Percentiles rank a stretch among this genome's conserved stretches.
These are phyloP conservation scores for Conus betulinus DNA, from an alignment of 1,140 invertebrate genomes.

Conservation along the genomic window DNA sequence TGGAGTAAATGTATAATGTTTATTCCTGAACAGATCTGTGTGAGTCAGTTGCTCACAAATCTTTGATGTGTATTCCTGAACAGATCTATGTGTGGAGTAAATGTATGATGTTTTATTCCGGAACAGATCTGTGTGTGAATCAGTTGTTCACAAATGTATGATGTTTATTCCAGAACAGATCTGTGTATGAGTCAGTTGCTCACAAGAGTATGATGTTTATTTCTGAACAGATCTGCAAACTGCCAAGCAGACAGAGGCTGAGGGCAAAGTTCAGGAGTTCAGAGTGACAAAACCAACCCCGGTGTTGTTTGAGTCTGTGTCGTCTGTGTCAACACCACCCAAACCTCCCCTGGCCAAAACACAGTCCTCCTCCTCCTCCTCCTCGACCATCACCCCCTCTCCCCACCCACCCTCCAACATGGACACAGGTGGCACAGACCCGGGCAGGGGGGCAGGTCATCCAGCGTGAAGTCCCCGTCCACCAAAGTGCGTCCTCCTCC, in stretches of 20 bases:
- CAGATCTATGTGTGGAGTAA: too few species aligned
- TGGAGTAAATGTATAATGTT: too few species aligned
- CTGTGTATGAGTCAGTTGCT: too few species aligned
- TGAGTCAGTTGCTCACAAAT: too few species aligned
- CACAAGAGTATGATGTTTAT: too few species aligned
- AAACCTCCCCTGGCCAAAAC: background rate
- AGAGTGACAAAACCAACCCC: slow-evolving; percentile 60
- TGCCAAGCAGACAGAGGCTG: background rate
- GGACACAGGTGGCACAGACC: background rate
- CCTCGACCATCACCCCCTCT: background rate
- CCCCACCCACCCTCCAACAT: background rate
- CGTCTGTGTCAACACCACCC: background rate
- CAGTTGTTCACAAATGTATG: too few species aligned
- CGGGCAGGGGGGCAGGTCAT: background rate
- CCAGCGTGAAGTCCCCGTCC: background rate
- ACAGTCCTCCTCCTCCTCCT: background rate
- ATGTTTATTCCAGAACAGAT: too few species aligned
- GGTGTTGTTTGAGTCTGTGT: slow-evolving; percentile 43
- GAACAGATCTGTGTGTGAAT: too few species aligned
- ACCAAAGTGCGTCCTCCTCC: background rate
- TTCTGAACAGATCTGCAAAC: background rate
- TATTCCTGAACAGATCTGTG: too few species aligned
- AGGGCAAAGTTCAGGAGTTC: slow-evolving; percentile 57
- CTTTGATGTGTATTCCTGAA: too few species aligned
- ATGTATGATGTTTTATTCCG: too few species aligned